A percentile compares a stretch with the other conserved stretches of the same genome.
Evolutionary conservation across 2,797 vertebrate species (phyloP).

Genomic region (Oreochromis mossambicus): DNA sequence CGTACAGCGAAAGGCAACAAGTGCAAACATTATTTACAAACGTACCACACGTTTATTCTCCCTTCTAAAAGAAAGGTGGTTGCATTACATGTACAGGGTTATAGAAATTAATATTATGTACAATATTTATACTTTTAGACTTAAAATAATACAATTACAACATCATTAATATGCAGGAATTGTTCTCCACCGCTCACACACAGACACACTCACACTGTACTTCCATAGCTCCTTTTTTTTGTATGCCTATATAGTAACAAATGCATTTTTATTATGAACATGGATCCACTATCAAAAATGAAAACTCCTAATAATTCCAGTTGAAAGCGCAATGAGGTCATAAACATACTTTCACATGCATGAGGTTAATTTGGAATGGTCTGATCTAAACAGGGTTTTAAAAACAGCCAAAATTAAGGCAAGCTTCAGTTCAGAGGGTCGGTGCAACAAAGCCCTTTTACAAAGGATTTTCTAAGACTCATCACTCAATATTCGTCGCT

Average conservation of each 20-base stretch:
- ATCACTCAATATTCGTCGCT: not conserved
- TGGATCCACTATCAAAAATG: slow-evolving; percentile 16
- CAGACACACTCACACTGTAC: slow-evolving; percentile 42
- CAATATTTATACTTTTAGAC: slow-evolving; percentile 81
- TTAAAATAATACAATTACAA: slow-evolving; percentile 78
- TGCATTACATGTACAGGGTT: slow-evolving; percentile 90
- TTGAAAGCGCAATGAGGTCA: slow-evolving; percentile 55
- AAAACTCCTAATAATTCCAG: slow-evolving; percentile 62
- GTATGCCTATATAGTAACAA: slow-evolving; percentile 50
- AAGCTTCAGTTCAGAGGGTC: slow-evolving; percentile 52
- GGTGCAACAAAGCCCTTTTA: slow-evolving; percentile 65
- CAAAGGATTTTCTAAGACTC: slow-evolving; percentile 39
- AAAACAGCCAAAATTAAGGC: slow-evolving; percentile 48
- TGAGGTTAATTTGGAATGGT: slow-evolving; percentile 54
- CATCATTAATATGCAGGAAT: slow-evolving; percentile 65
- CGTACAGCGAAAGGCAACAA: slow-evolving; percentile 84
- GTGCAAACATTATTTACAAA: slow-evolving; percentile 85
- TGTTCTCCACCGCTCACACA: slow-evolving; percentile 48
- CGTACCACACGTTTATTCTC: slow-evolving; percentile 89
- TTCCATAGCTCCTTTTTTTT: slow-evolving; percentile 31
- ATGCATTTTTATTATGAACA: slow-evolving; percentile 24
- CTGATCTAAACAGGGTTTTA: slow-evolving; percentile 22
- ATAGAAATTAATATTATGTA: slow-evolving; percentile 86
- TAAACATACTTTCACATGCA: slow-evolving; percentile 54
- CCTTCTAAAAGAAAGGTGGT: slow-evolving; percentile 95